Percentiles rank a stretch among this genome's conserved stretches.
These are phyloP conservation scores for Leptinotarsa peninsularis DNA, from an alignment of 2,888 invertebrate species.

Conservation along the genomic window DNA sequence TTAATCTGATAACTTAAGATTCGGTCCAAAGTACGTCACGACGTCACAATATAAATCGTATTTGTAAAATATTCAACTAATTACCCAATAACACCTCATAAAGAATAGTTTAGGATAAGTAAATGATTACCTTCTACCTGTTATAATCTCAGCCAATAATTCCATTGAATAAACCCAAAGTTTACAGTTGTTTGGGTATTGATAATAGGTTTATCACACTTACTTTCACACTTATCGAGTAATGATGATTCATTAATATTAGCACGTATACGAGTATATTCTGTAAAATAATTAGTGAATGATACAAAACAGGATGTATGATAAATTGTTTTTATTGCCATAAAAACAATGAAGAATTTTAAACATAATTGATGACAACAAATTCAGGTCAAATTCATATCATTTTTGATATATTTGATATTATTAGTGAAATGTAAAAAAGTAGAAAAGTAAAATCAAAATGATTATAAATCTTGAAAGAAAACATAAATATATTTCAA, in stretches of 20 bases:
- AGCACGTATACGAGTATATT: not conserved
- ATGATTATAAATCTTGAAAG: no score
- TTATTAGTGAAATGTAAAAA: no score
- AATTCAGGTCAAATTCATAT: no score
- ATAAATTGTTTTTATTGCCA: not conserved
- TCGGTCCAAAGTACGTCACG: no score
- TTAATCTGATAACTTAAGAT: no score
- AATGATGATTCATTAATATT: not conserved
- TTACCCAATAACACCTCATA: not conserved
- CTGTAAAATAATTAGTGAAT: not conserved
- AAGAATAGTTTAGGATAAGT: not conserved
- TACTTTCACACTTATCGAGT: not conserved
- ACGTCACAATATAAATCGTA: not conserved
- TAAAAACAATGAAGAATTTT: not conserved
- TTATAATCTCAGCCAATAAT: slow-evolving; percentile 9
- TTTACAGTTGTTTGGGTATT: not conserved
- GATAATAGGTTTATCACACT: not conserved
- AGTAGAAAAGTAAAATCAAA: no score
- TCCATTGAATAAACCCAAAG: not conserved
- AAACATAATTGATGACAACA: no score
- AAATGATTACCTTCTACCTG: not conserved
- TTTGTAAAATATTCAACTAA: not conserved
- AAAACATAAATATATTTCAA: no score
- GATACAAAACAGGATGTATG: not conserved
- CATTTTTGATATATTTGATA: no score